Conservation (phyloP, 2,113 vertebrate species). For the Irena cyanogastra region DNA sequence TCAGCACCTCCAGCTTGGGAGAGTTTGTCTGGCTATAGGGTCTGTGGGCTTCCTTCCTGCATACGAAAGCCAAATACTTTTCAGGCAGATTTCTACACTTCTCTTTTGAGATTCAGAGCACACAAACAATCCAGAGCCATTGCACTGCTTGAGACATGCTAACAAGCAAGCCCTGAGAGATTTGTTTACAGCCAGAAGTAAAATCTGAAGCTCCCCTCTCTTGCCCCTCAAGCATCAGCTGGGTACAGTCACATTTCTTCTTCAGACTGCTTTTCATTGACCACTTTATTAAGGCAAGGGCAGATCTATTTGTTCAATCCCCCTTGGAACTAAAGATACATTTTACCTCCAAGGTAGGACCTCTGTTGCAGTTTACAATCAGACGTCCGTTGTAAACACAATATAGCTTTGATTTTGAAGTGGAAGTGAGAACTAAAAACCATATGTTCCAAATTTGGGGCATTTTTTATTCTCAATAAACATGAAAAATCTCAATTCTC, state of each 20-base stretch:
- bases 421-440: neutral
- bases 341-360: neutral
- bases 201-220: neutral
- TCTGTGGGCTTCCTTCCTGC: neutral
- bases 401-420: neutral
- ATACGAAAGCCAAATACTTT: neutral
- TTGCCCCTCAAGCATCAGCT: neutral
- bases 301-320: neutral
- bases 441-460: neutral
- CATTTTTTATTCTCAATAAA: neutral
- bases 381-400: neutral
- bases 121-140: neutral
- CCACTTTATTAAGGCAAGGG: neutral
- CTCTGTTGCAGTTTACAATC: neutral
- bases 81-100: neutral
- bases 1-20: neutral
- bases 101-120: neutral
- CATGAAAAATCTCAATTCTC: conserved; percentile 2
- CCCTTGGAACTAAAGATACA: neutral
- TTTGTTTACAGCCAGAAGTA: neutral
- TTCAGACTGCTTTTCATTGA: neutral
- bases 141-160: neutral
- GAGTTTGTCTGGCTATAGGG: neutral
- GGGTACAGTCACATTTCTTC: neutral
- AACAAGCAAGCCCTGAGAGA: neutral